Evolutionary conservation across 2,113 vertebrate species (phyloP), one percentile per base, ranked within the genome.

Genomic region (Sinocyclocheilus maitianheensis): DNA sequence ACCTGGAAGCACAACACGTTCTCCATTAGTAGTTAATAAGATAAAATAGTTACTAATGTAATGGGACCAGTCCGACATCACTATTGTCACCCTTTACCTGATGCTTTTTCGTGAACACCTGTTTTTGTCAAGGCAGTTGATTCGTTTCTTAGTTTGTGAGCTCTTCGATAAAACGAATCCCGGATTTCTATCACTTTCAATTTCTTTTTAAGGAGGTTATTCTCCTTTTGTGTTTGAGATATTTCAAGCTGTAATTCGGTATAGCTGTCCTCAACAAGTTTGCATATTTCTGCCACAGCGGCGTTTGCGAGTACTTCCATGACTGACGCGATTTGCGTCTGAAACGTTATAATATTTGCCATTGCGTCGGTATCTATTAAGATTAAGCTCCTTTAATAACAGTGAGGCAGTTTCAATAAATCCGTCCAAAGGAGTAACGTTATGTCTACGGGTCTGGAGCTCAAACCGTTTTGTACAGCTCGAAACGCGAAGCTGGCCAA

Each of bases 251-350:
- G 85, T 10, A 91, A 58, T 75, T 90, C 83, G 2, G 80, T 74
- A 43, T 89, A 87, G 74, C 90, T 89, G 20, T 90, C 89, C 10
- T 90, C 89, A 74, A 91, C 89, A 55, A 90, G 80, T 82, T 87
- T 87, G 34, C 90, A 89, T 18, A 91, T 91, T 55, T 91, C 90
- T 30, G 85, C 85, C 43, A 91, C 85, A 62, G 90, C 89, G 5
- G 90, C 90, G 69, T 90, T 90, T 22, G 90, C 84, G 6, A 91
- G 84, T 43, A 87, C 87, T 82, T 91, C 90, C 84, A 91, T 88
- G 48, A 91, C 82, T 26, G 88, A 86, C 0, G 87, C 89, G 14
- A 91, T 88, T 51, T 91, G 89, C 22, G 88, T 88, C 6, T 91
- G 90, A 43, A 91, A 86, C 30, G 88, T 72, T 40, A 76, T 14